Conservation (phyloP, 2,113 vertebrate species). For the Siphamia tubifer region DNA sequence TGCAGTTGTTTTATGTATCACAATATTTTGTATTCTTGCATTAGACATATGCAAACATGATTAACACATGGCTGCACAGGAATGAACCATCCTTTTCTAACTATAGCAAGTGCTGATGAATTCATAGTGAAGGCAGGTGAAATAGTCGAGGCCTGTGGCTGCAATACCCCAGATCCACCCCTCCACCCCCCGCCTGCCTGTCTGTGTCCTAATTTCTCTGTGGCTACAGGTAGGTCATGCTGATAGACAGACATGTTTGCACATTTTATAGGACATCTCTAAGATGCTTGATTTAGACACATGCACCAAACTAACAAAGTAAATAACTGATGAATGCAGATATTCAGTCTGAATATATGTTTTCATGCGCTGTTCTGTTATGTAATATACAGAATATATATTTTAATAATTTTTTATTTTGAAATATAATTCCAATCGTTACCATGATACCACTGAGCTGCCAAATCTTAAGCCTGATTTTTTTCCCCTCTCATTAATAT, state of each 20-base stretch:
- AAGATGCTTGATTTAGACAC: not conserved
- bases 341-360: not conserved
- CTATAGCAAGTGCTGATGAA: not conserved
- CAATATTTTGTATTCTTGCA: not conserved
- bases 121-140: not conserved
- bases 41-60: not conserved
- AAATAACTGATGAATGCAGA: not conserved
- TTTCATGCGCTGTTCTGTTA: not conserved
- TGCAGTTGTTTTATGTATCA: not conserved
- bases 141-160: not conserved
- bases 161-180: not conserved
- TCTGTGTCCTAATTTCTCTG: conserved; percentile 31
- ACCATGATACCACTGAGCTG: not conserved
- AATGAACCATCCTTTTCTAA: too few species aligned
- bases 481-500: conserved; percentile 22
- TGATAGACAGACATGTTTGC: not conserved
- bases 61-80: too few species aligned
- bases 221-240: conserved; percentile 43
- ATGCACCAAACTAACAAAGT: not conserved
- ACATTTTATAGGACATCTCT: conserved; percentile 27
- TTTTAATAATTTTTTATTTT: not conserved
- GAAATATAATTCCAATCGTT: not conserved
- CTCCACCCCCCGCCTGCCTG: not conserved
- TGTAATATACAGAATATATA: not conserved
- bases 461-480: not conserved